Evolutionary conservation across 2,888 invertebrate species (phyloP).

Genomic region (Melangyna quadrimaculata): DNA sequence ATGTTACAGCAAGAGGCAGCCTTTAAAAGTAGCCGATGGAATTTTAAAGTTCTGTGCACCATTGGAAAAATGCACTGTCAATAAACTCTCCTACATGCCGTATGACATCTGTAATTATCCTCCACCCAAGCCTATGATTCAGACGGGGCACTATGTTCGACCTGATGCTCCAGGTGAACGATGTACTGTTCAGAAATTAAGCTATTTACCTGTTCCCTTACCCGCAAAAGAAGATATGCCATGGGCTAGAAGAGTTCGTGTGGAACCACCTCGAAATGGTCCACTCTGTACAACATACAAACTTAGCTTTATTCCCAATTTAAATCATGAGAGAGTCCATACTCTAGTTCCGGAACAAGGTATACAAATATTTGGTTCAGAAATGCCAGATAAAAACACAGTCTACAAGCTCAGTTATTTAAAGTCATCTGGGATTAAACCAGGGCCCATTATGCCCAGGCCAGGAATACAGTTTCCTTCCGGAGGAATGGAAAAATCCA

Average conservation of each 20-base stretch:
- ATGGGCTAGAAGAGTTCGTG: slow-evolving; percentile 77
- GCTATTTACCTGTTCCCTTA: slow-evolving; percentile 82
- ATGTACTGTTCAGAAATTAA: slow-evolving; percentile 82
- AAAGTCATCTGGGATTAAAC: slow-evolving; percentile 76
- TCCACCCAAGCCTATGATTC: slow-evolving; percentile 77
- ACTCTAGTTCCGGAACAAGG: slow-evolving; percentile 75
- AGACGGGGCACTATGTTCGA: slow-evolving; percentile 73
- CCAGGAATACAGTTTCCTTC: slow-evolving; percentile 75
- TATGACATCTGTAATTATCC: slow-evolving; percentile 78
- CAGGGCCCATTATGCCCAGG: slow-evolving; percentile 75
- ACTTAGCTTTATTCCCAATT: slow-evolving; percentile 79
- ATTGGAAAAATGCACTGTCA: slow-evolving; percentile 78
- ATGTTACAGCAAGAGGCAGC: slow-evolving; percentile 80
- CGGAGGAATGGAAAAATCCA: slow-evolving; percentile 77
- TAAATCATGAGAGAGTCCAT: slow-evolving; percentile 74
- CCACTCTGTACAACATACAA: slow-evolving; percentile 79
- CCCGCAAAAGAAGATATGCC: slow-evolving; percentile 79
- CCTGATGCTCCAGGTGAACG: slow-evolving; percentile 77
- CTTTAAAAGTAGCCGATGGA: slow-evolving; percentile 74
- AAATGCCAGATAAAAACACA: slow-evolving; percentile 76
- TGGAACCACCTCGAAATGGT: slow-evolving; percentile 77
- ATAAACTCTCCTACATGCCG: slow-evolving; percentile 79
- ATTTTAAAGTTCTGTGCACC: slow-evolving; percentile 76
- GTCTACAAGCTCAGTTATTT: slow-evolving; percentile 79
- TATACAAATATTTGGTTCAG: slow-evolving; percentile 76